Conservation (phyloP, 1,140 invertebrate species). For the Ceratosolen solmsi region DNA sequence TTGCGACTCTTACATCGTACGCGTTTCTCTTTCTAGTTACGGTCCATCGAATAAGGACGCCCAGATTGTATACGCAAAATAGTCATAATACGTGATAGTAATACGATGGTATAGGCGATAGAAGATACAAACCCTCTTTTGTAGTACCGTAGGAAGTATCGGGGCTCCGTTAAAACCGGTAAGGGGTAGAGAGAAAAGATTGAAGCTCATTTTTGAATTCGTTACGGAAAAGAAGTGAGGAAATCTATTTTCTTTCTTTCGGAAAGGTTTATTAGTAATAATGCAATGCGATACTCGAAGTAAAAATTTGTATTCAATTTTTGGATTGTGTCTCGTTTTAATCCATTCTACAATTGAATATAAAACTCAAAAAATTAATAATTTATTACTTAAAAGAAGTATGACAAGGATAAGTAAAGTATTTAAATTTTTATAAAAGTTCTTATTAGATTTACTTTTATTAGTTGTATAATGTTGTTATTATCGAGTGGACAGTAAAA, state of each 20-base stretch:
- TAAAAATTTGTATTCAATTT: not conserved
- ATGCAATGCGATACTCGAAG: not conserved
- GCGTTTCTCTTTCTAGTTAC: not conserved
- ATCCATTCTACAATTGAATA: not conserved
- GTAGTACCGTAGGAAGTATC: not conserved
- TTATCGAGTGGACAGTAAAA: too few relatives aligned
- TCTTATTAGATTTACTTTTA: too few relatives aligned
- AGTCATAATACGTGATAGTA: not conserved
- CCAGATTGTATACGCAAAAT: not conserved
- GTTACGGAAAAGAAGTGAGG: not conserved
- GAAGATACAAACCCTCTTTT: not conserved
- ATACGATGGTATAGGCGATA: not conserved
- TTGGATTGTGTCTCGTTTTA: not conserved
- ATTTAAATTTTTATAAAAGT: too few relatives aligned
- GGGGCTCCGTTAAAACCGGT: not conserved
- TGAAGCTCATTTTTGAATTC: not conserved
- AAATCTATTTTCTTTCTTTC: not conserved
- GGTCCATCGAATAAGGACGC: not conserved
- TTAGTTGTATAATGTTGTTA: too few relatives aligned
- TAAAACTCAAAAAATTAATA: not conserved
- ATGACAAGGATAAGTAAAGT: too few relatives aligned
- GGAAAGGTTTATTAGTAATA: not conserved
- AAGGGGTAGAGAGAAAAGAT: too few relatives aligned
- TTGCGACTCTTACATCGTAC: not conserved
- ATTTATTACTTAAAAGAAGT: too few relatives aligned